phyloP scores from a whole-genome alignment of 2,888 invertebrate genomes.

The Dasypogon diadema region DNA sequence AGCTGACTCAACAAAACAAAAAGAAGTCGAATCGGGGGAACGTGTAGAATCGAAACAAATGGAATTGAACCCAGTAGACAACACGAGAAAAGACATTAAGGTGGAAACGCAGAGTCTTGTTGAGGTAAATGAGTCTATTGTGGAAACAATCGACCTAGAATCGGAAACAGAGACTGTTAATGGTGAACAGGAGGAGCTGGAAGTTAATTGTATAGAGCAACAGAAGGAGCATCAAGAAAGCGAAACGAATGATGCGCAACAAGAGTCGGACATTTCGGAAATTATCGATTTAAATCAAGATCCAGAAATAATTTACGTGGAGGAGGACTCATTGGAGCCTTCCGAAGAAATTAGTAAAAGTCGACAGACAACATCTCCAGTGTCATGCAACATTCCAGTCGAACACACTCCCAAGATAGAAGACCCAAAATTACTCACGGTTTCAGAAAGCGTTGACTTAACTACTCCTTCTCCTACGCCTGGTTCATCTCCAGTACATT shows the following conservation, averaged over 20 bases:
- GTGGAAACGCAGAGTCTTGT: background rate
- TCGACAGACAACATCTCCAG: background rate
- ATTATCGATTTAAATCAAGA: conserved; percentile 11
- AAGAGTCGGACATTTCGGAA: conserved; percentile 18
- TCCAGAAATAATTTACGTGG: conserved; percentile 1
- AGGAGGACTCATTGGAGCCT: background rate
- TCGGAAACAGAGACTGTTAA: conserved; percentile 8
- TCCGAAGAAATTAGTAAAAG: background rate
- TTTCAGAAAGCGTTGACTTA: conserved; percentile 28
- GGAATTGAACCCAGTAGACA: background rate
- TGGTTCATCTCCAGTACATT: conserved; percentile 27
- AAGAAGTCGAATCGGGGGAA: background rate
- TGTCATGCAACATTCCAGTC: conserved; percentile 22
- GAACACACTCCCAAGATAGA: background rate
- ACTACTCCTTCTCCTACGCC: conserved; percentile 14
- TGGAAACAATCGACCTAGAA: conserved; percentile 29
- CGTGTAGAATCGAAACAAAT: background rate
- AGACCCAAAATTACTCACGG: conserved; percentile 4
- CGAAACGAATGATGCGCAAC: background rate
- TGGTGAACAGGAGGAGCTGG: conserved; percentile 16
- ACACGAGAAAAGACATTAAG: too few species aligned
- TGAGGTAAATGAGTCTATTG: background rate
- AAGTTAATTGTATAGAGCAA: background rate
- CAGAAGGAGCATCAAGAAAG: conserved; percentile 7
- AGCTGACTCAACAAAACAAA: background rate